phyloP scores from a whole-genome alignment of 2,888 invertebrate species.

The Arge pagana region DNA sequence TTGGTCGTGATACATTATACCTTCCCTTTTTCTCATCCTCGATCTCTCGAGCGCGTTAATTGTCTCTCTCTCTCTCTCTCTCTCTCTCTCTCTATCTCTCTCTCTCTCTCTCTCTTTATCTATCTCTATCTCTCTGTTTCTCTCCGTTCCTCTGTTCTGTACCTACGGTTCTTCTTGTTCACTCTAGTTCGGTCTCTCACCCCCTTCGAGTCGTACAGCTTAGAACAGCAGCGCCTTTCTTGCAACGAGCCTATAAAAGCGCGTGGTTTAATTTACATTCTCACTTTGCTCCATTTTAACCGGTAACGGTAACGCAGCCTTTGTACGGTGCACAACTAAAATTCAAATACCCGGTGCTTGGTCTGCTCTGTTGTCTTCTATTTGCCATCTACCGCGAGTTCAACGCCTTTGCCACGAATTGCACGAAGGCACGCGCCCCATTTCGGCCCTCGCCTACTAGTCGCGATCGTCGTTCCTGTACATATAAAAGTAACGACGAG shows the following conservation, averaged over 20 bases:
- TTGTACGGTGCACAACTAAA: conserved; percentile 16
- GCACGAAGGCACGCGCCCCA: conserved; percentile 15
- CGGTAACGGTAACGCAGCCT: conserved; percentile 7
- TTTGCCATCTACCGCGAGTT: conserved; percentile 20
- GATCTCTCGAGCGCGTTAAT: too few species aligned
- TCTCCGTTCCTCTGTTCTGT: too few species aligned
- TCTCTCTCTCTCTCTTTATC: conserved; percentile 5
- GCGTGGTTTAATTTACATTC: too few species aligned
- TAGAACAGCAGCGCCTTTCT: too few species aligned
- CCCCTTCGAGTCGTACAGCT: too few species aligned
- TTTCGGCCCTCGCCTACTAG: neutral
- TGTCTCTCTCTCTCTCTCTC: neutral
- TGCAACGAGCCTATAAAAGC: too few species aligned
- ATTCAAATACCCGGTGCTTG: conserved; percentile 14
- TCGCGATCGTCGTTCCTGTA: conserved; percentile 12
- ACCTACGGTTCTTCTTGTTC: too few species aligned
- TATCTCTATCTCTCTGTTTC: neutral
- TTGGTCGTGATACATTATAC: too few species aligned
- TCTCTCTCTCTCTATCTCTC: neutral
- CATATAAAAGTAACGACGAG: neutral
- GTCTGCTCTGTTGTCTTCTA: conserved; percentile 13
- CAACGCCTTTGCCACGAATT: conserved; percentile 16
- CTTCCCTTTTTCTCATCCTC: conserved; percentile 8
- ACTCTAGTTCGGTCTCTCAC: too few species aligned
- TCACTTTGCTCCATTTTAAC: conserved; percentile 16